Evolutionary conservation across 1,140 invertebrate species (phyloP), one percentile per base, ranked within the genome.

Genomic region (Micrasema minimum): DNA sequence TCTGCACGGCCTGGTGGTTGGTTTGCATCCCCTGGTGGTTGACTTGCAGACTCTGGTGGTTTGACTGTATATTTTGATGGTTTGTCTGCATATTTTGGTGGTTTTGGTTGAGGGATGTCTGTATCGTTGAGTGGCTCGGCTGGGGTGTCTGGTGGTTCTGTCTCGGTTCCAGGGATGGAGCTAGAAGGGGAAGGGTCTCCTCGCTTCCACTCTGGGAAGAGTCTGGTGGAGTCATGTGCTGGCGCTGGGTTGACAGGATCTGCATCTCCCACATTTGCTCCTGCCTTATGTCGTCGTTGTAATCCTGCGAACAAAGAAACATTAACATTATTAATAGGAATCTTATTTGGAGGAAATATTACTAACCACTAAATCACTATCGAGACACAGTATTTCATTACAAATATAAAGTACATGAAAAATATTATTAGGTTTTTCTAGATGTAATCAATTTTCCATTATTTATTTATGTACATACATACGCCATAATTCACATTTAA

Each of bases 241-340:
- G 81, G 16, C 72, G 80, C 75, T 83, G 82, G 10, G 81, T 82
- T 0, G 83, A 84, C 74, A 93, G 84, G 50, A 90, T 89, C 80
- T 92, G 91, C 91, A 94, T 91, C 80, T 94, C 92, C 83, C 92
- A 87, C 87, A 94, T 91, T 79, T 94, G 93, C 78, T 94, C 91
- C 78, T 93, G 92, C 67, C 92, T 81, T 71, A 94, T 95, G 75
- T 93, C 92, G 77, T 95, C 93, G 80, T 94, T 94, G 85, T 92
- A 92, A 78, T 92, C 90, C 89, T 91, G 79, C 77, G 75, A 68
- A 31, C 65, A 61, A 65, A 16, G 11, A 65, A 16, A 37, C 10
- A 41, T 2, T 41, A n/a, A 41, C n/a, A 1, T 41, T 5, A 2
- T n/a, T n/a, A n/a, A n/a, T n/a, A n/a, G n/a, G n/a, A n/a, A n/a